Evolutionary conservation across 2,113 vertebrate genomes (phyloP).

Genomic region (Xenotilapia longispinis): DNA sequence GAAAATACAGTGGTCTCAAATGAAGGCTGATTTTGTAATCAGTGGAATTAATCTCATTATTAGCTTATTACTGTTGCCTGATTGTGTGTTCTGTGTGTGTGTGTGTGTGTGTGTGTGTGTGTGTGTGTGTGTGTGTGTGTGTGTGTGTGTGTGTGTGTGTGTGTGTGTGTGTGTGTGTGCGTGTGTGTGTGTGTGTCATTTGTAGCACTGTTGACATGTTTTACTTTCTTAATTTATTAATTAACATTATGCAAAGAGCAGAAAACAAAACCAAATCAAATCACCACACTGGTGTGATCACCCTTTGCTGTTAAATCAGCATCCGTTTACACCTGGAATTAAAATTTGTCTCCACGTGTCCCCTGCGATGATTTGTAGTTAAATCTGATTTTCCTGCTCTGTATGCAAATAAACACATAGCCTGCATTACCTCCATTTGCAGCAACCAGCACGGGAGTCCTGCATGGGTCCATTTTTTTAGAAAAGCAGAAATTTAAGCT

Average conservation of each 20-base stretch:
- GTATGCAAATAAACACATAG: background rate
- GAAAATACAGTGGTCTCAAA: background rate
- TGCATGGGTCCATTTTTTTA: background rate
- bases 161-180: background rate
- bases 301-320: background rate
- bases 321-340: background rate
- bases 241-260: background rate
- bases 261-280: background rate
- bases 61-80: slow-evolving; percentile 3
- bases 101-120: background rate
- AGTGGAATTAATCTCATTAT: slow-evolving; percentile 48
- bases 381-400: background rate
- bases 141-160: background rate
- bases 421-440: background rate
- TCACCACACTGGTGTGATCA: background rate
- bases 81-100: background rate
- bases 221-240: background rate
- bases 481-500: background rate
- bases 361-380: background rate
- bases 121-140: slow-evolving; percentile 11
- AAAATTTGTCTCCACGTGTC: background rate
- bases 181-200: background rate
- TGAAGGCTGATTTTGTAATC: slow-evolving; percentile 31
- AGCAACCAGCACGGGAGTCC: background rate
- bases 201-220: background rate